Evolutionary conservation across 2,113 vertebrate species (phyloP), one percentile per base, ranked within the genome.

Genomic region (Embiotoca jacksoni): DNA sequence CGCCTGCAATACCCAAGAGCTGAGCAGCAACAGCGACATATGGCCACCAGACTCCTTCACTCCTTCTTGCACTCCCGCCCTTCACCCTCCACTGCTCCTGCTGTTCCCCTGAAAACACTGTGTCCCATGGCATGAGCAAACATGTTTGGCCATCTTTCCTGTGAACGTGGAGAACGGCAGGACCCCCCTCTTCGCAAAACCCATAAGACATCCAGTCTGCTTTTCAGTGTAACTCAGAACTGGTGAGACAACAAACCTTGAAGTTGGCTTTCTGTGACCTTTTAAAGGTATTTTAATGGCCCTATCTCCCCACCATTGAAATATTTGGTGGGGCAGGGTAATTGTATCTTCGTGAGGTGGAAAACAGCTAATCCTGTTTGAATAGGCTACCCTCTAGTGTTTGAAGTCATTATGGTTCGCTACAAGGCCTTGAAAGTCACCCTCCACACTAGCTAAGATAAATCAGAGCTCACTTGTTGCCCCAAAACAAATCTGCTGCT

Each of bases 41-140:
- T 95, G 94, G 94, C 90, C 89, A 91, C 93, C 94, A 95, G 93
- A 91, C 86, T 87, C 88, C 76, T 91, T 88, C 82, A 75, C 58
- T 80, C 68, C 74, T 70, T 54, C 63, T 72, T 56, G 32, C 71
- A 61, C 61, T 53, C 52, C 35, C 60, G 69, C 64, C 66, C 49
- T n/a, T 10, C 58, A 49, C 59, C 77, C 85, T 37, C 75, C n/a
- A 9, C 73, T 78, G 72, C 83, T 84, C 89, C 84, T 85, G 88
- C 92, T 88, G 82, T 90, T 92, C 68, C 70, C 87, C 89, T 74
- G 80, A 92, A 93, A 93, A 92, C 88, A 91, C 55, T 36, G 50
- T 60, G 72, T 92, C 87, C 89, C 80, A 64, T 81, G 72, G 88
- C 91, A 91, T 85, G 92, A 92, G 86, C 89, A 91, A 93, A 93